These are phyloP conservation scores for Sialis lutaria DNA, from an alignment of 2,888 invertebrate species.

Conservation along the genomic window DNA sequence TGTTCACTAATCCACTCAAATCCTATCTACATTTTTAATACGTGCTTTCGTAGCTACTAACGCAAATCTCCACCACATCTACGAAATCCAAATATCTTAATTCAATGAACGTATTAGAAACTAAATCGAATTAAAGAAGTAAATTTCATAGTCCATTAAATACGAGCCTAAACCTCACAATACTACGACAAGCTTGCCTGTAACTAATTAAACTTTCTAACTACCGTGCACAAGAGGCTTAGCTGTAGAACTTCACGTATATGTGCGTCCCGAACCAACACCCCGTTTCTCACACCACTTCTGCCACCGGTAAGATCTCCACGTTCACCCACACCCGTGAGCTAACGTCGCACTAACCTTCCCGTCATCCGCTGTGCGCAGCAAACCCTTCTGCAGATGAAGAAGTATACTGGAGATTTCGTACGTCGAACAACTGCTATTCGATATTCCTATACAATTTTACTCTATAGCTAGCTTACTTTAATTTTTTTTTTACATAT, in stretches of 20 bases:
- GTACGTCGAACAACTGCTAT: constrained; percentile 1
- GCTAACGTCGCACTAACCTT: neutral
- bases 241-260: neutral
- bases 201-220: constrained; percentile 30
- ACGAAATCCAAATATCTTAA: too few species aligned
- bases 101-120: too few species aligned
- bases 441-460: neutral
- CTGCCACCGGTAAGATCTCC: neutral
- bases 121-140: too few species aligned
- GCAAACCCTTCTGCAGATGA: too few species aligned
- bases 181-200: constrained; percentile 21
- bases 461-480: neutral
- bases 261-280: neutral
- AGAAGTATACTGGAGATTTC: constrained; percentile 6
- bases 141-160: constrained; percentile 8
- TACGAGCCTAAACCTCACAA: constrained; percentile 20
- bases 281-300: neutral
- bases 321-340: neutral
- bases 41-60: too few species aligned
- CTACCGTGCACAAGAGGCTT: constrained; percentile 17
- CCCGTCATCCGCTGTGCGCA: neutral
- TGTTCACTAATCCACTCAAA: too few species aligned
- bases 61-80: too few species aligned
- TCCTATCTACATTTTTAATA: too few species aligned
- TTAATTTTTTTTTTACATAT: too few species aligned